Percentiles rank a stretch among this genome's conserved stretches.
Conservation (phyloP, 2,888 invertebrate genomes). For the Acanthopleura granulata region DNA sequence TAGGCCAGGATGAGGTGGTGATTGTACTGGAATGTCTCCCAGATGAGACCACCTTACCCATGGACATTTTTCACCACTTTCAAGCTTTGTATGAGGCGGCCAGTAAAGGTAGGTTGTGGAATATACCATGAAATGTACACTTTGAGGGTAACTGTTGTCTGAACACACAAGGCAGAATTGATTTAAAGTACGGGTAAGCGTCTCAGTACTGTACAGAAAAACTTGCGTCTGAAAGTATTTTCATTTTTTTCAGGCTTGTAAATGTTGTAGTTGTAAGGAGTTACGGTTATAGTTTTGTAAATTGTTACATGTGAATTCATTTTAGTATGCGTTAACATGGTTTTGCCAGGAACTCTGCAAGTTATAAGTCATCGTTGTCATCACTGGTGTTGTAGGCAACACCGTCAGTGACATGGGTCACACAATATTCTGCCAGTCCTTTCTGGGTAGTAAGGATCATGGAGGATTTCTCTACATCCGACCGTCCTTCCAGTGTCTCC, state of each 20-base stretch:
- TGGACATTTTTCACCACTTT: slow-evolving; percentile 82
- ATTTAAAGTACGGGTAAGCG: too few relatives aligned
- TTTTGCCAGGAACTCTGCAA: too few relatives aligned
- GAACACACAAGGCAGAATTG: neutral
- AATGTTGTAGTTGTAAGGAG: too few relatives aligned
- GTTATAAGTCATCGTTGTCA: neutral
- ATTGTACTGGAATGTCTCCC: slow-evolving; percentile 78
- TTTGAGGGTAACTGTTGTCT: neutral
- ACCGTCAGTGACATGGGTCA: slow-evolving; percentile 80
- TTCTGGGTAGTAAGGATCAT: slow-evolving; percentile 63
- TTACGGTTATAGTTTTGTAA: too few relatives aligned
- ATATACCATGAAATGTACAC: neutral
- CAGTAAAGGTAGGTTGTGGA: slow-evolving; percentile 64
- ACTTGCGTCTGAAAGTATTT: too few relatives aligned
- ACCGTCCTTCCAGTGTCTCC: slow-evolving; percentile 85
- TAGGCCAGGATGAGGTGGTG: slow-evolving; percentile 87
- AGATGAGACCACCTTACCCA: slow-evolving; percentile 74
- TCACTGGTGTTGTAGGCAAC: slow-evolving; percentile 73
- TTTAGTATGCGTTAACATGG: too few relatives aligned
- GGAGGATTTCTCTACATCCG: slow-evolving; percentile 87
- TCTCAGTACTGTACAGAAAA: too few relatives aligned
- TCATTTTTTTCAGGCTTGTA: too few relatives aligned
- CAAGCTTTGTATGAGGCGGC: slow-evolving; percentile 78
- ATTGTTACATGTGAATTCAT: too few relatives aligned
- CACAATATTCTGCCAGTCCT: slow-evolving; percentile 75